Base-by-base conservation (phyloP, 2,113 vertebrate species). In the Semnornis frantzii region DNA sequence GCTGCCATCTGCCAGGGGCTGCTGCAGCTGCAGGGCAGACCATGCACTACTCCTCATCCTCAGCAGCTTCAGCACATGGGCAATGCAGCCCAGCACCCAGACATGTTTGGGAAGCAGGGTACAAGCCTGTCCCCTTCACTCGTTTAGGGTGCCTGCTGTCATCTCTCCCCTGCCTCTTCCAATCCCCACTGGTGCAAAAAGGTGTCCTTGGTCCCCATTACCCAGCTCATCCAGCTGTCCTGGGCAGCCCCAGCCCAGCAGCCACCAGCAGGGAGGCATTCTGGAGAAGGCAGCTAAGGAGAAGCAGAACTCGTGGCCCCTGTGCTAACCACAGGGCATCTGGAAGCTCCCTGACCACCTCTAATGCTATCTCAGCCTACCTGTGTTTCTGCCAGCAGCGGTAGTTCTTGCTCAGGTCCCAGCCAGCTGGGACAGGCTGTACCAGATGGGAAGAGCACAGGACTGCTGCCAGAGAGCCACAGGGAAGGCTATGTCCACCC, bases 271-370 rank as follows among this genome's bases (percentile, higher is more conserved):
- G 73, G 2, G 2, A 52, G 72, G 63, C 74, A 42, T 15, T 30
- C 0, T 0, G 52, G 33, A 81, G 85, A 73, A 91, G 77, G 42
- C 28, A 37, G 65, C 16, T 25, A 6, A n/a, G 13, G n/a, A 64
- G 4, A 70, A 18, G 10, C 42, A 63, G 31, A 1, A 0, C 7
- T 3, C 0, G 0, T 8, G 71, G 24, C 42, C 52, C 21, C 28
- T 2, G 20, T 37, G 79, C 57, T 74, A 31, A 82, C 34, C 87
- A 66, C 9, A 1, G 66, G 86, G 73, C 70, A 81, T 62, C 59
- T 39, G 92, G 69, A 77, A 80, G 42, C 63, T 73, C 60, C 69
- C 66, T 68, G 30, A 5, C 11, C 20, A 28, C 9, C 4, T 59
- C 86, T 73, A 31, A 85, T 76, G 50, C 34, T 0, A 0, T 58